Evolutionary conservation across 1,140 invertebrate species (phyloP), one percentile per base, ranked within the genome.

Genomic region (Magallana ariakensis): DNA sequence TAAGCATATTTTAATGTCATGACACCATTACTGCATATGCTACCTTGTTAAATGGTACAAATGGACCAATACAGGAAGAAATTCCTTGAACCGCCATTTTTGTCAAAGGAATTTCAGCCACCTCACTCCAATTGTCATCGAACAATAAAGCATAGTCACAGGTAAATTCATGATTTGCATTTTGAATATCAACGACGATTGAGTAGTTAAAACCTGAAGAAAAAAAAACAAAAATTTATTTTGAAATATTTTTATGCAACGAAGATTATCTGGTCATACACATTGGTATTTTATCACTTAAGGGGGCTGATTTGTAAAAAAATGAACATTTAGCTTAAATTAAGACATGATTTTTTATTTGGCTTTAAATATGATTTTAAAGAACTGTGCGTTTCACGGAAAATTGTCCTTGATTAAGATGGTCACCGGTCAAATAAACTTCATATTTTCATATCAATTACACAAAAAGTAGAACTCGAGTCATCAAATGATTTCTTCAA

Each of bases 121-220:
- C 66, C 13, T 75, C 22, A 22, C 7, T 33, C 19, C 66, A 19
- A 75, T 26, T 26, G 0, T 22, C 15, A 75, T 75, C 66, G 22
- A 75, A 13, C 6, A 75, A 19, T 26, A 19, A 19, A 75, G 33
- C 66, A 13, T 26, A 26, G 11, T 19, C 13, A 75, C 66, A 75
- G 15, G 66, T 26, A 13, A 26, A 22, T 4, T 75, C 26, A 9
- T 9, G 10, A 3, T 33, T 22, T 26, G 33, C 9, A 26, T 75
- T 75, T 11, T 75, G 66, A 33, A 75, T 75, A 75, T 75, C 66
- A 75, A 75, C 66, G 11, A 75, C 66, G 9, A 75, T 5, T 10
- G 66, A 26, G 11, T 75, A 75, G 13, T 75, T 75, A 26, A 26
- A 75, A 33, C 66, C 66, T 75, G 9, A 3, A 26, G 3, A 75